These are phyloP conservation scores for Enteromius radiatus DNA, from an alignment of 2,797 vertebrate genomes.

Conservation along the genomic window DNA sequence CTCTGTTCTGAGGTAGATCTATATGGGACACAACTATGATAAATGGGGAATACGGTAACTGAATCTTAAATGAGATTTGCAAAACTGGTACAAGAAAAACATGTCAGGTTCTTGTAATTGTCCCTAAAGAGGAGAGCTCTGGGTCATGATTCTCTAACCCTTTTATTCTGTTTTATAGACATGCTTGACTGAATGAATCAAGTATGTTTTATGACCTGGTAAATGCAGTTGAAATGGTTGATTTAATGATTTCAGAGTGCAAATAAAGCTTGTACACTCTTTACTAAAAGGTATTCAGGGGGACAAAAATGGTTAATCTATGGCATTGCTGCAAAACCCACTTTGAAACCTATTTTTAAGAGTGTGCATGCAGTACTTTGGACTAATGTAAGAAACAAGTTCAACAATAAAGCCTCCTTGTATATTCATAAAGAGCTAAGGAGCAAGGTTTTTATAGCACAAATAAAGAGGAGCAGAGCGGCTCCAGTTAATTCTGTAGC, in stretches of 20 bases:
- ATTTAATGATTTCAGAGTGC: background rate
- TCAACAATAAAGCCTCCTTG: background rate
- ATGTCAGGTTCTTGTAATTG: background rate
- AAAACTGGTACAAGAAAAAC: background rate
- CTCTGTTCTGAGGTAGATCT: background rate
- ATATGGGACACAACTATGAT: background rate
- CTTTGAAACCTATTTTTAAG: background rate
- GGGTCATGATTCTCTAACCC: background rate
- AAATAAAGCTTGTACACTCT: background rate
- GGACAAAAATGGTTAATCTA: background rate
- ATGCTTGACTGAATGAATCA: background rate
- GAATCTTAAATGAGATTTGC: slow-evolving; percentile 18
- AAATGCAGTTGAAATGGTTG: background rate
- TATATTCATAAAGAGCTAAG: background rate
- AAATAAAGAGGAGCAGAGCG: background rate
- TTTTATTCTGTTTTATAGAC: background rate
- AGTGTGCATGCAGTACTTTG: background rate
- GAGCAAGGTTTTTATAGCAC: background rate
- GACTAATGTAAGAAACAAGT: background rate
- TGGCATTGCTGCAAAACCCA: too few relatives aligned
- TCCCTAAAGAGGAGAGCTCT: slow-evolving; percentile 18
- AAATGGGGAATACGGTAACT: background rate
- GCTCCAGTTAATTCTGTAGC: background rate
- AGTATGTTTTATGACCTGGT: background rate
- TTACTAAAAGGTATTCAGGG: background rate